phyloP scores from a whole-genome alignment of 2,797 vertebrate species.

The Lateolabrax maculatus region DNA sequence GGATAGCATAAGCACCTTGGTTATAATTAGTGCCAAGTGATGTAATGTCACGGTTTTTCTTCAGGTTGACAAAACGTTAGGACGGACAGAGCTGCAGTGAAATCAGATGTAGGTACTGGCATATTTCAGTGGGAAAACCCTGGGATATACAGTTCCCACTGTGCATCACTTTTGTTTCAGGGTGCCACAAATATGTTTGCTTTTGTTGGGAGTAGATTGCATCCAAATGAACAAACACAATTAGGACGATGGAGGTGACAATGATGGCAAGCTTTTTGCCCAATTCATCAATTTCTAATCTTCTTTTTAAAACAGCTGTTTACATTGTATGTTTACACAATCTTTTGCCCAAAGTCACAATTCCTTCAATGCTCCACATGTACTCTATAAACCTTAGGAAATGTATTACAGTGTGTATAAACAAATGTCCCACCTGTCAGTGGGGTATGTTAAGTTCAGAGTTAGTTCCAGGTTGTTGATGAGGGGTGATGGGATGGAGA shows the following conservation, averaged over 20 bases:
- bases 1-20: constrained; percentile 45
- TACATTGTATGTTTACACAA: constrained; percentile 79
- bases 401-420: neutral
- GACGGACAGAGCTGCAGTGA: constrained; percentile 18
- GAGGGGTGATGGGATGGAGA: neutral
- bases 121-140: constrained; percentile 17
- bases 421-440: neutral
- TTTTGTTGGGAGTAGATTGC: constrained; percentile 16
- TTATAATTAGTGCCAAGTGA: constrained; percentile 66
- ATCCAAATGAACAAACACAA: constrained; percentile 33
- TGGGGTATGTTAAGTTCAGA: constrained; percentile 1
- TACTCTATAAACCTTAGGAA: constrained; percentile 22
- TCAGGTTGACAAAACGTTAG: constrained; percentile 17
- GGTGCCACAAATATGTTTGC: constrained; percentile 28
- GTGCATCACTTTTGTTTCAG: constrained; percentile 26
- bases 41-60: constrained; percentile 20
- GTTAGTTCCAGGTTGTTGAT: constrained; percentile 22
- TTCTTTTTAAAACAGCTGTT: constrained; percentile 56
- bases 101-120: constrained; percentile 1
- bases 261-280: constrained; percentile 4
- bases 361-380: constrained; percentile 22
- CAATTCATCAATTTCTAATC: constrained; percentile 12
- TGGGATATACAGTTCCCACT: constrained; percentile 11
- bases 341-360: constrained; percentile 44
- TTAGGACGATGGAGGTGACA: constrained; percentile 14